Evolutionary conservation across 2,113 vertebrate species (phyloP).

Genomic region (Thryonomys swinderianus): DNA sequence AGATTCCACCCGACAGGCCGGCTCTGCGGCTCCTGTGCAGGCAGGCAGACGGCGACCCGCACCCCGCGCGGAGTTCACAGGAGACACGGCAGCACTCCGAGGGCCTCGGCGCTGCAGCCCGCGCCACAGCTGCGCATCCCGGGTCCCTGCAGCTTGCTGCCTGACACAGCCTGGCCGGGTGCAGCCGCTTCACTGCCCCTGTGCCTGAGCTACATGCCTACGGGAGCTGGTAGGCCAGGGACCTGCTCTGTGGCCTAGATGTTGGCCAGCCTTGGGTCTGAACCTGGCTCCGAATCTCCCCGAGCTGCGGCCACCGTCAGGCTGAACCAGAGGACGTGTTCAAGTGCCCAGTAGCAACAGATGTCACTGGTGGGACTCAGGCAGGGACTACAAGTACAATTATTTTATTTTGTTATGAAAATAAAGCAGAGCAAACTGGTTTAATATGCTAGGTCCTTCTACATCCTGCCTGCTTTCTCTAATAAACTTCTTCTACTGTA

Average conservation of each 20-base stretch:
- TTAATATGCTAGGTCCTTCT: not conserved
- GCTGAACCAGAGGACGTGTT: not conserved
- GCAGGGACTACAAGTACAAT: not conserved
- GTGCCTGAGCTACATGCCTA: not conserved
- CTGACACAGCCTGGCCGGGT: not conserved
- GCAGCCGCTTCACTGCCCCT: too few relatives aligned
- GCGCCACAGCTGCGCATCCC: not conserved
- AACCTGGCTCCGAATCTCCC: not conserved
- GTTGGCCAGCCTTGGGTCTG: not conserved
- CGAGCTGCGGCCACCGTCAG: not conserved
- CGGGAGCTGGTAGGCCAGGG: not conserved
- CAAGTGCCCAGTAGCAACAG: not conserved
- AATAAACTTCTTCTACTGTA: not conserved
- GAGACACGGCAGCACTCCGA: fast-evolving
- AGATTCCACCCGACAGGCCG: not conserved
- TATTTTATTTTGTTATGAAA: not conserved
- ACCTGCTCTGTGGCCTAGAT: not conserved
- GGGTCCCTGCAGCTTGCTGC: not conserved
- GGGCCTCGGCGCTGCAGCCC: not conserved
- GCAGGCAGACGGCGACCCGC: not conserved
- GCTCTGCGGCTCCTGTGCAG: not conserved
- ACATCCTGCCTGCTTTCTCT: too few relatives aligned
- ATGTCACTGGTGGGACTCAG: not conserved
- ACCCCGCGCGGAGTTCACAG: not conserved
- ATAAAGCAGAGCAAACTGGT: not conserved